Base-by-base conservation (phyloP, 2,797 vertebrate genomes). In the Enteromius afrohamiltoni region DNA sequence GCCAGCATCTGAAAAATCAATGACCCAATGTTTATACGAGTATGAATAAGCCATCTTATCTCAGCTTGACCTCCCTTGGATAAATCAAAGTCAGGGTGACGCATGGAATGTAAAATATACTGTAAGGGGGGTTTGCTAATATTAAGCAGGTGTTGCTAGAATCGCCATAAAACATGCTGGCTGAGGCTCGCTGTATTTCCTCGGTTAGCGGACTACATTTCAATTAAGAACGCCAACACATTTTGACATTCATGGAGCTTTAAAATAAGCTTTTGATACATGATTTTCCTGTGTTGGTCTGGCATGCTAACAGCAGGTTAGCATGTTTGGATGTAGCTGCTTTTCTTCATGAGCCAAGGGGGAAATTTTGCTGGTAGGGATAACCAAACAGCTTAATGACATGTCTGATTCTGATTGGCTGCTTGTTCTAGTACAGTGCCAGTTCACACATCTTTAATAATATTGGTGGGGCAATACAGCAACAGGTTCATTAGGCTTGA, bases 181-280 rank as follows among this genome's bases (percentile, higher is more conserved):
- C 89, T 87, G 84, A 91, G 88, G 90, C 90, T 90, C 77, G 89
- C 90, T 93, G 88, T 90, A 89, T 94, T 93, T 93, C 87, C 89
- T 85, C 47, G 83, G 88, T 86, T 89, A 89, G 90, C 85, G 86
- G 90, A 89, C 91, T 93, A 93, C 93, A 92, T 93, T 93, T 95
- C 92, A 94, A 93, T 95, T 94, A 93, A 92, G 91, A 92, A 90
- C 87, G 8, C 91, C 92, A 93, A 93, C 91, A 92, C 90, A 88
- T 91, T 89, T 91, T 93, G 93, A 95, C 93, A 93, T 94, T 94
- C 93, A 94, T 93, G 80, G 92, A 84, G 91, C 91, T 94, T 92
- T 93, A 93, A 94, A 94, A 94, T 92, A 92, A 93, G 91, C 86
- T 92, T 94, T 91, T 93, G 93, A 95, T 93, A 92, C 93, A 94